Percentiles rank a stretch among this genome's conserved stretches.
Conservation (phyloP, 2,797 vertebrate species). For the Spinus olivaceus region DNA sequence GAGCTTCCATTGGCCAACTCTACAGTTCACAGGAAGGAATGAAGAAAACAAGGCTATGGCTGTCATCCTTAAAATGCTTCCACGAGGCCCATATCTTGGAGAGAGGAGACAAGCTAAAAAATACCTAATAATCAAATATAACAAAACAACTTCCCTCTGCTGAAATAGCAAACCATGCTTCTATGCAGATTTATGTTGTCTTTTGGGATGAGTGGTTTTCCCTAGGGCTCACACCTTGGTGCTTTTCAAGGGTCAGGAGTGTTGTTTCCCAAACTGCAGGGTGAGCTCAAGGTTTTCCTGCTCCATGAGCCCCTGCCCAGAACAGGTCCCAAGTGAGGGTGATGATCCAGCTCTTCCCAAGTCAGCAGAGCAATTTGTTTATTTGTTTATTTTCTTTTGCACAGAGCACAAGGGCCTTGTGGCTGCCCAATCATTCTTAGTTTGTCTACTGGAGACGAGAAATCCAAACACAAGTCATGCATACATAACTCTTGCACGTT, state of each 20-base stretch:
- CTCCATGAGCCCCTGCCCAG: background rate
- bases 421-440: background rate
- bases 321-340: accelerated
- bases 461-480: background rate
- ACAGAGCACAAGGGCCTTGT: background rate
- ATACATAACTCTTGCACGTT: background rate
- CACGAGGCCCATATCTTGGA: accelerated
- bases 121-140: background rate
- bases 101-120: background rate
- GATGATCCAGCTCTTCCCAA: background rate
- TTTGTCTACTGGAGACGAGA: background rate
- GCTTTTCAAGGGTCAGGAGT: background rate
- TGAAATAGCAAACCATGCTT: background rate
- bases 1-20: background rate
- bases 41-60: background rate
- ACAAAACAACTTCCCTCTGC: background rate
- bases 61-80: background rate
- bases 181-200: too few relatives aligned
- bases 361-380: background rate
- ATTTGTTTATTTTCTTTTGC: background rate
- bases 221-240: background rate
- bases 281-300: background rate
- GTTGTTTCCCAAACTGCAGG: background rate
- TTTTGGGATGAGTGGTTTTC: background rate
- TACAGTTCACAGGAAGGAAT: background rate